Percentiles rank a stretch among this genome's conserved stretches.
These are phyloP conservation scores for Cirrhinus molitorella DNA, from an alignment of 2,797 vertebrate genomes.

Conservation along the genomic window DNA sequence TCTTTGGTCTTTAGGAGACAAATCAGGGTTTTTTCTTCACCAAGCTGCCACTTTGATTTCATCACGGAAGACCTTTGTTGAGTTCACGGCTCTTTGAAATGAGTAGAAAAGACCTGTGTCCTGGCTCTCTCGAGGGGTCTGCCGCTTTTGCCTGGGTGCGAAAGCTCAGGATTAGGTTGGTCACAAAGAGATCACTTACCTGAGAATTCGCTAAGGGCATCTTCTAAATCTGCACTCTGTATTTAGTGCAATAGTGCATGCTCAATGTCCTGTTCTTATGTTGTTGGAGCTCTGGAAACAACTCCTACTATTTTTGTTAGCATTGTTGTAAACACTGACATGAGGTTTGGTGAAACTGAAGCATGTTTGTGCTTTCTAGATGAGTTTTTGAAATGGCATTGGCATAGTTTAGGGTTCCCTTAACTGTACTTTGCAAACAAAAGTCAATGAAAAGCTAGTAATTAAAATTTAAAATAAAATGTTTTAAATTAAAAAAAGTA, in stretches of 20 bases:
- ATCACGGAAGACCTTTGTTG: conserved; percentile 93
- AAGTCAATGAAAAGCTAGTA: not conserved
- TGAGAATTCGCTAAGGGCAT: conserved; percentile 48
- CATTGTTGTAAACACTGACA: conserved; percentile 13
- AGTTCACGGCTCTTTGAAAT: conserved; percentile 97
- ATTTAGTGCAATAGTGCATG: conserved; percentile 11
- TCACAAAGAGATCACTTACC: conserved; percentile 74
- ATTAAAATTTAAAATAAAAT: not conserved
- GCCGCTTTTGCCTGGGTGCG: conserved; percentile 34
- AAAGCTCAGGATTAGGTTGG: conserved; percentile 75
- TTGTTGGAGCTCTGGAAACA: conserved; percentile 18
- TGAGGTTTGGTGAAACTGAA: conserved; percentile 8
- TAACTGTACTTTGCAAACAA: not conserved
- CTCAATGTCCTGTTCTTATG: not conserved
- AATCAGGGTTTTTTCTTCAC: conserved; percentile 82
- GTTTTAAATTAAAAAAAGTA: too few species aligned
- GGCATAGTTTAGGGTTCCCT: not conserved
- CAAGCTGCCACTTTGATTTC: conserved; percentile 98
- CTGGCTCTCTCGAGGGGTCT: conserved; percentile 76
- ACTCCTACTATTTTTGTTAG: conserved; percentile 23
- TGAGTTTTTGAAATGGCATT: conserved; percentile 8
- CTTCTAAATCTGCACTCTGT: conserved; percentile 20
- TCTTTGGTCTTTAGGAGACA: conserved; percentile 77
- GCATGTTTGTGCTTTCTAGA: conserved; percentile 7
- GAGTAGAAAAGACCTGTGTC: conserved; percentile 94